These are phyloP conservation scores for Archegozetes longisetosus DNA, from an alignment of 1,140 invertebrate genomes.

Conservation along the genomic window DNA sequence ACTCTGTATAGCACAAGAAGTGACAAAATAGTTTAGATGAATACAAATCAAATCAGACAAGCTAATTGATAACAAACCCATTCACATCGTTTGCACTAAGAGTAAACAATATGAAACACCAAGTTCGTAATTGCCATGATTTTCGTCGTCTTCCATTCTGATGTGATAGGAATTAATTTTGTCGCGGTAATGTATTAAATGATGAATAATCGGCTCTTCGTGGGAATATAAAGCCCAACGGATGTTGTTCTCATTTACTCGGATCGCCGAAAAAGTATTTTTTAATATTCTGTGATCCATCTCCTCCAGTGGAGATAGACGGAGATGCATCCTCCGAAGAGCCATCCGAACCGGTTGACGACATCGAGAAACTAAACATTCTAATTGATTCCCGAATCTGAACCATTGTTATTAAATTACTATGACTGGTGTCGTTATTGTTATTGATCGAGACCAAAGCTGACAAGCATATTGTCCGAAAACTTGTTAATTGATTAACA, in stretches of 20 bases:
- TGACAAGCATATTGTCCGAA: no score
- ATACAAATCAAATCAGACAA: no score
- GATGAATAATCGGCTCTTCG: conserved; percentile 80
- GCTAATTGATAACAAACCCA: no score
- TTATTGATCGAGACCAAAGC: no score
- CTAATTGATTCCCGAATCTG: conserved; percentile 27
- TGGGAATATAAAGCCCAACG: conserved; percentile 48
- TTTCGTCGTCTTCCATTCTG: conserved; percentile 95
- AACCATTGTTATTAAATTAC: conserved; percentile 20
- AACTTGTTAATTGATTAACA: no score
- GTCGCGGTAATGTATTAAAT: conserved; percentile 78
- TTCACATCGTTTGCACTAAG: conserved; percentile 60
- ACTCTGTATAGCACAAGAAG: no score
- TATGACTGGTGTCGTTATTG: conserved; percentile 1
- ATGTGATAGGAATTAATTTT: conserved; percentile 98
- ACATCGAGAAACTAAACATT: conserved; percentile 23
- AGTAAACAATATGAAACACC: conserved; percentile 78
- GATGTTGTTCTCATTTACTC: conserved; percentile 15
- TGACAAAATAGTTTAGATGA: no score
- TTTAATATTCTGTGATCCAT: not conserved
- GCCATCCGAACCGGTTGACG: conserved; percentile 24
- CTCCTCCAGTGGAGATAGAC: not conserved
- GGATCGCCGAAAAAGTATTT: not conserved
- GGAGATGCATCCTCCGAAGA: conserved; percentile 7
- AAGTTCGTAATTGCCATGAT: conserved; percentile 93